phyloP scores from a whole-genome alignment of 2,797 vertebrate genomes.

The Sylvilagus floridanus region DNA sequence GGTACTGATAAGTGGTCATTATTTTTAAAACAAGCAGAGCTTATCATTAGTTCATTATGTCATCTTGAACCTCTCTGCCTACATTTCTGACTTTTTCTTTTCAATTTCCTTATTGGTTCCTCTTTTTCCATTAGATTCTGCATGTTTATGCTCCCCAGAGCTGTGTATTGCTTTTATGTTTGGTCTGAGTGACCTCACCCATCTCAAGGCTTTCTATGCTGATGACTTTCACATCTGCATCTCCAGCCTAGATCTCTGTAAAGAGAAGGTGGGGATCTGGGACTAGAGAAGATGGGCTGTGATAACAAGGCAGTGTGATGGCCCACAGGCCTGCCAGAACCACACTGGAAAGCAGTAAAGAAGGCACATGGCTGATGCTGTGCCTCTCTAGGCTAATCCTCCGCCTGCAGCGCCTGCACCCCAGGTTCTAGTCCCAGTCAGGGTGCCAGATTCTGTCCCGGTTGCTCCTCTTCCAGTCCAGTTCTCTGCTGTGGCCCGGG shows the following conservation, averaged over 20 bases:
- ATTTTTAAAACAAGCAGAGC: slow-evolving; percentile 16
- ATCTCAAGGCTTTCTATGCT: not conserved
- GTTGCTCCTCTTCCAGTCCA: no score
- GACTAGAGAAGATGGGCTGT: not conserved
- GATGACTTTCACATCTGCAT: not conserved
- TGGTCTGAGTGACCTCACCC: not conserved
- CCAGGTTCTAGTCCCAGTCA: no score
- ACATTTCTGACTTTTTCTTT: slow-evolving; percentile 28
- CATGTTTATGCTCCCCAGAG: not conserved
- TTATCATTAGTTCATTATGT: slow-evolving; percentile 11
- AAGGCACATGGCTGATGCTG: no score
- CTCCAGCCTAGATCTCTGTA: slow-evolving; percentile 82
- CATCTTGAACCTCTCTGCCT: slow-evolving; percentile 6
- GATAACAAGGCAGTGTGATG: not conserved
- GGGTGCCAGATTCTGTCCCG: no score
- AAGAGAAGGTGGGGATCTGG: slow-evolving; percentile 83
- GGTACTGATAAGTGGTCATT: not conserved
- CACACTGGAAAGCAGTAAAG: not conserved
- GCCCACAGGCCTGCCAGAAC: not conserved
- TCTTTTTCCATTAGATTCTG: not conserved
- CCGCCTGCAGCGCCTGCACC: no score
- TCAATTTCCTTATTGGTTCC: slow-evolving; percentile 12
- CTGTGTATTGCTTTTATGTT: slow-evolving; percentile 32
- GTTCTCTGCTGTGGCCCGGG: no score
- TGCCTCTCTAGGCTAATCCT: no score